phyloP scores from a whole-genome alignment of 1,140 invertebrate genomes.

The Telenomus remus region DNA sequence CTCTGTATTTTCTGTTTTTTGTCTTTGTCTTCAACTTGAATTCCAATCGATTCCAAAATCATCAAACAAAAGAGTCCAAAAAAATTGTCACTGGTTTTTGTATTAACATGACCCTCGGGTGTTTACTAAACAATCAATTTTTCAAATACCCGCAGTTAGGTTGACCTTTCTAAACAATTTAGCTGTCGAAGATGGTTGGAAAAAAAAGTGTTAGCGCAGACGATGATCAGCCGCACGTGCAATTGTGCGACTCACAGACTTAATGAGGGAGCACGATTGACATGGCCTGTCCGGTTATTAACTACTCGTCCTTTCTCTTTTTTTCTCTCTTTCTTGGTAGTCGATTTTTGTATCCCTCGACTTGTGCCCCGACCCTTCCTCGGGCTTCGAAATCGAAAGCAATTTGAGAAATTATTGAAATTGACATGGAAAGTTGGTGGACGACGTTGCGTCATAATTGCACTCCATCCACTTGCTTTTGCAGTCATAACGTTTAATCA shows the following conservation, averaged over 20 bases:
- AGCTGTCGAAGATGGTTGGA: background rate
- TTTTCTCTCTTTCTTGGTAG: background rate
- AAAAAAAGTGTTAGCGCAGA: conserved; percentile 14
- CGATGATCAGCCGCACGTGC: conserved; percentile 32
- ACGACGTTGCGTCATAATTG: conserved; percentile 27
- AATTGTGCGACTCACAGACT: conserved; percentile 31
- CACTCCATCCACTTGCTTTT: background rate
- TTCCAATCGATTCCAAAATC: no score
- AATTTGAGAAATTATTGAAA: conserved; percentile 32
- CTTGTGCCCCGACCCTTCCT: background rate
- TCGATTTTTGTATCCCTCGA: background rate
- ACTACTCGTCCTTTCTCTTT: conserved; percentile 17
- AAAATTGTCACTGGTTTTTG: no score
- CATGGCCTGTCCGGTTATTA: conserved; percentile 25
- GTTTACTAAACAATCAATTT: background rate
- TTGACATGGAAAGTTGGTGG: conserved; percentile 37
- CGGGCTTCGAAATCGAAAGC: conserved; percentile 32
- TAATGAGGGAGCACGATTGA: conserved; percentile 42
- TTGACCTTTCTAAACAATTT: conserved; percentile 33
- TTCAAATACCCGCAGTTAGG: background rate
- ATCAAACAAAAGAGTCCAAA: no score
- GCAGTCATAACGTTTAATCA: conserved; percentile 17
- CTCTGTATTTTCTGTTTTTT: no score
- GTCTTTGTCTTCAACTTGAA: no score
- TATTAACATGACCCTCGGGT: no score